Percentiles rank a stretch among this genome's conserved stretches.
Evolutionary conservation across 35 echinoderm and acorn worm species (phyloP).

Genomic region (Stichopus chloronotus): DNA sequence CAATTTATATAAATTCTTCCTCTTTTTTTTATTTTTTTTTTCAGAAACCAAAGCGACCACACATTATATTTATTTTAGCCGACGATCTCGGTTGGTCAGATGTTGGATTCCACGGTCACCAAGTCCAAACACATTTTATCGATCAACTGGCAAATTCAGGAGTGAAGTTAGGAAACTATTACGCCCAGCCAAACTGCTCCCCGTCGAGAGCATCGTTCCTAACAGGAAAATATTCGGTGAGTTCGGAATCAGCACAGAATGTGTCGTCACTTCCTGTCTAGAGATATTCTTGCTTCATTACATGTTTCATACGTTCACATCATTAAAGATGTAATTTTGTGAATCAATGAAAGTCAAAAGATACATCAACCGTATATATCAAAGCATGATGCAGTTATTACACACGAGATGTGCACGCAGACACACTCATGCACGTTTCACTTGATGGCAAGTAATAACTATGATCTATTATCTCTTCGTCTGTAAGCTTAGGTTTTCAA

Average conservation of each 20-base stretch:
- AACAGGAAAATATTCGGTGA: slow-evolving; percentile 50
- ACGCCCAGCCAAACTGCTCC: slow-evolving; percentile 24
- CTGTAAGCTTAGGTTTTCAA: too few relatives aligned
- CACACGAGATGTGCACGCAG: too few relatives aligned
- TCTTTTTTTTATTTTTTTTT: background rate
- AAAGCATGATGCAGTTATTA: too few relatives aligned
- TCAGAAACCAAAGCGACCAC: slow-evolving; percentile 10
- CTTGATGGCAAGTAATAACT: too few relatives aligned
- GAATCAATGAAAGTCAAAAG: too few relatives aligned
- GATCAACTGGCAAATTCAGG: slow-evolving; percentile 13
- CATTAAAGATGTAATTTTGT: too few relatives aligned
- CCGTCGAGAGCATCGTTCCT: slow-evolving; percentile 34
- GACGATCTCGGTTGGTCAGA: slow-evolving; percentile 56
- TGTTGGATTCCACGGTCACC: slow-evolving; percentile 27
- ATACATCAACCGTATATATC: too few relatives aligned
- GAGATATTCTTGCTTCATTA: too few relatives aligned
- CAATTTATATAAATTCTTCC: background rate
- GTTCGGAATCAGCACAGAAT: background rate
- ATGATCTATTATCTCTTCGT: too few relatives aligned
- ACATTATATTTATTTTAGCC: slow-evolving; percentile 48
- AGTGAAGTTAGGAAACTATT: slow-evolving; percentile 46
- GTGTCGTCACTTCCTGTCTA: too few relatives aligned
- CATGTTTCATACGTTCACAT: too few relatives aligned
- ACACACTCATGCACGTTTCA: too few relatives aligned
- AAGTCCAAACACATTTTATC: slow-evolving; percentile 13